Evolutionary conservation across 2,888 invertebrate genomes (phyloP).

Genomic region (Conops quadrifasciatus): DNA sequence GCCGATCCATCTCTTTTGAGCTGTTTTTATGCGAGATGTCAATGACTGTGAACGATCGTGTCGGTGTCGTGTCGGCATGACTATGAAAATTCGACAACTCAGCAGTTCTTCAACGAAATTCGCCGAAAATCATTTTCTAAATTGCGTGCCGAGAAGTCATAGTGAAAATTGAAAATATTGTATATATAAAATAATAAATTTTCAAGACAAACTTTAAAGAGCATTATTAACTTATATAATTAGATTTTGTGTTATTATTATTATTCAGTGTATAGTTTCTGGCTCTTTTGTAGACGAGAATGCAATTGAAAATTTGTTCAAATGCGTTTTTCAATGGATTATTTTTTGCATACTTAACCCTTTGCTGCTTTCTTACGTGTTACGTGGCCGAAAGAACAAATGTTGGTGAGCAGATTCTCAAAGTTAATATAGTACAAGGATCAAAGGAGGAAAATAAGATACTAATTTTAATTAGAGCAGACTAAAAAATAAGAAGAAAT

Average conservation of each 20-base stretch:
- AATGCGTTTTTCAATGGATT: not conserved
- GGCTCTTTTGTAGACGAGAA: constrained; percentile 14
- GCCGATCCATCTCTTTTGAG: no score
- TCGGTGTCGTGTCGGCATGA: no score
- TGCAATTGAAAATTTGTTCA: constrained; percentile 35
- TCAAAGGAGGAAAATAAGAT: not conserved
- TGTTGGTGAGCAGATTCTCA: constrained; percentile 41
- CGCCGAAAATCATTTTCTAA: not conserved
- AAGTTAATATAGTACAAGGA: not conserved
- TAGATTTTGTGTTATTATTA: constrained; percentile 23
- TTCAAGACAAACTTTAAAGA: constrained; percentile 4
- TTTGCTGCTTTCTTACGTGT: not conserved
- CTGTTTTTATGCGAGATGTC: no score
- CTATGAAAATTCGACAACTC: constrained; percentile 6
- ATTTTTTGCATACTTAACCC: not conserved
- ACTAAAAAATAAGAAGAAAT: not conserved
- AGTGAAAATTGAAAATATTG: no score
- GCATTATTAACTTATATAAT: constrained; percentile 17
- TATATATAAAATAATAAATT: no score
- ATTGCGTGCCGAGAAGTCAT: not conserved
- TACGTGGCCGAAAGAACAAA: constrained; percentile 41
- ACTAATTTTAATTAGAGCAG: not conserved
- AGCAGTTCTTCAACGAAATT: not conserved
- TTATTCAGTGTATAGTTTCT: constrained; percentile 2
- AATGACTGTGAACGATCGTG: no score